A percentile compares a stretch with the other conserved stretches of the same genome.
phyloP scores from a whole-genome alignment of 2,113 vertebrate species.

The Struthio camelus region DNA sequence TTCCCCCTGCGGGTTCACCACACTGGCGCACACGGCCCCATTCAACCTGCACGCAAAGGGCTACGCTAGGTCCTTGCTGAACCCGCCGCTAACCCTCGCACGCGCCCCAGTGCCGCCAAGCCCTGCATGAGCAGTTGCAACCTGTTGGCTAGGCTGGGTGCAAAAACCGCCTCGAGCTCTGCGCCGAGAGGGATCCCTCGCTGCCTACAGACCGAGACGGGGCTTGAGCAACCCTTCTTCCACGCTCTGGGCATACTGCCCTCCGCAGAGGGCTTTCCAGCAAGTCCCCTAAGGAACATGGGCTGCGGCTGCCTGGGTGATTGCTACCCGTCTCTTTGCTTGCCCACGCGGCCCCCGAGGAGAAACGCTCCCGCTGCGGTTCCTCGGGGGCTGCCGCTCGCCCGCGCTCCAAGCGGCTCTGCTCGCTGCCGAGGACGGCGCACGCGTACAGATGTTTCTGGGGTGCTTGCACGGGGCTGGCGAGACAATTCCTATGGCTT shows the following conservation, averaged over 20 bases:
- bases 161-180: background rate
- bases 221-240: background rate
- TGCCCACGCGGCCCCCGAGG: background rate
- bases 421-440: background rate
- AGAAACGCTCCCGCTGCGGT: too few relatives aligned
- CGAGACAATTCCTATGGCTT: rapidly evolving
- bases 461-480: background rate
- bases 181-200: background rate
- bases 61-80: background rate
- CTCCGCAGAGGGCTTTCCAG: background rate
- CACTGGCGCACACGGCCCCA: rapidly evolving
- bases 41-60: background rate
- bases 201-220: background rate
- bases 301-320: background rate
- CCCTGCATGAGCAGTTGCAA: background rate
- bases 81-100: background rate
- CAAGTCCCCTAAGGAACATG: too few relatives aligned
- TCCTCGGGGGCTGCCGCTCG: background rate
- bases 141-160: background rate
- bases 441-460: rapidly evolving
- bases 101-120: background rate
- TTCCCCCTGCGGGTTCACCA: background rate
- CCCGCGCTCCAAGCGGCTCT: too few relatives aligned
- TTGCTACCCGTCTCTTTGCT: background rate
- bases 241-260: background rate